These are phyloP conservation scores for Pilophorus perplexus DNA, from an alignment of 2,888 invertebrate species.

Conservation along the genomic window DNA sequence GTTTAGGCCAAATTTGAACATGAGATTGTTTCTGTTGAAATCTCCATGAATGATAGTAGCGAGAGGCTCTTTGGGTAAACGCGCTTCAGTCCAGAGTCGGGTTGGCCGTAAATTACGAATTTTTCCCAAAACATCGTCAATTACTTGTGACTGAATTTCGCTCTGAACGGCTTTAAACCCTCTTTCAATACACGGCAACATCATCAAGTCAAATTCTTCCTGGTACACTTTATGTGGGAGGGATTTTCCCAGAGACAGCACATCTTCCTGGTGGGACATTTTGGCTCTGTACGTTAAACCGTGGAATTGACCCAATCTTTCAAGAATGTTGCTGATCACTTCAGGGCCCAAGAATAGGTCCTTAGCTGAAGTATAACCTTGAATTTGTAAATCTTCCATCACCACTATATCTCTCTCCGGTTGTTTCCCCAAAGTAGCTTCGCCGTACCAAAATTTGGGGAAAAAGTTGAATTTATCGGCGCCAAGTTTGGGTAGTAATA, in stretches of 20 bases:
- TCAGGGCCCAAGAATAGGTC: constrained; percentile 46
- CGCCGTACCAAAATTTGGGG: constrained; percentile 45
- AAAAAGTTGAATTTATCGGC: constrained; percentile 30
- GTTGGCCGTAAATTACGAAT: background rate
- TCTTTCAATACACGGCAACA: background rate
- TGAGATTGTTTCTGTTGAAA: constrained; percentile 53
- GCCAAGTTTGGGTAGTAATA: constrained; percentile 45
- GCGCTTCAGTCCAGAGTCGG: background rate
- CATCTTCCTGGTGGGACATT: background rate
- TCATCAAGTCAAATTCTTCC: background rate
- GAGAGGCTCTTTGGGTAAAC: constrained; percentile 42
- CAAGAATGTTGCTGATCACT: constrained; percentile 46
- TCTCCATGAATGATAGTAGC: constrained; percentile 53
- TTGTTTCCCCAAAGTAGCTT: background rate
- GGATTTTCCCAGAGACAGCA: background rate
- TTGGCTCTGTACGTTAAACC: constrained; percentile 48
- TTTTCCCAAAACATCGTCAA: background rate
- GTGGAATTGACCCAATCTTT: constrained; percentile 48
- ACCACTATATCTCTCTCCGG: constrained; percentile 42
- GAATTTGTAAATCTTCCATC: constrained; percentile 44
- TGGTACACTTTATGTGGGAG: background rate
- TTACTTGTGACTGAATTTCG: background rate
- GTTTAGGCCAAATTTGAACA: constrained; percentile 51
- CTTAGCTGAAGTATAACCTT: constrained; percentile 42
- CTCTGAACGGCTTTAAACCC: background rate